Base-by-base conservation (phyloP, 1,140 invertebrate genomes). In the Drosophila rufa region DNA sequence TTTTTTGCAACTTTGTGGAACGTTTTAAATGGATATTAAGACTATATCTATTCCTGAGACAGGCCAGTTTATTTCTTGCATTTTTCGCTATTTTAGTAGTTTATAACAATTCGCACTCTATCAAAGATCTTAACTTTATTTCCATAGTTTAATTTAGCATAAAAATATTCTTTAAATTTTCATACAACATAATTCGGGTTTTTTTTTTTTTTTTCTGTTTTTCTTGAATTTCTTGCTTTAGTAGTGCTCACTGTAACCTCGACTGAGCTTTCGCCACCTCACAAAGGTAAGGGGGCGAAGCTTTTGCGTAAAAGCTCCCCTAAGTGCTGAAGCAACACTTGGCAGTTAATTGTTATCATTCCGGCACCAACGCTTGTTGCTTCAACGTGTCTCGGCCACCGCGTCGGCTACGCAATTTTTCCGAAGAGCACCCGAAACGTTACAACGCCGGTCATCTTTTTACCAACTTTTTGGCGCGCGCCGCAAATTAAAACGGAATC, bases 301-400 rank as follows among this genome's bases (percentile, higher is more conserved):
- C 77, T 89, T 77, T 78, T 46, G 27, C 61, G n/a, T 36, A 51
- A 61, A 50, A 79, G 76, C 76, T 79, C 14, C 30, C 30, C 12
- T n/a, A 15, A 68, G n/a, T 55, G 64, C 56, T 27, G 36, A 43
- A 53, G 40, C 59, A 65, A 57, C 65, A 66, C 27, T 67, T 68
- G 62, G 46, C 22, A 66, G 69, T 61, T 66, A 73, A 71, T 45
- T 67, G 62, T 82, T 86, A 86, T 82, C 82, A 85, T 86, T 86
- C 36, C 46, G 69, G 65, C 57, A 46, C 42, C 61, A 79, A 81
- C 75, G 82, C 82, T 85, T 85, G 82, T 85, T 85, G 82, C 78
- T 78, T 81, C 78, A 65, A 81, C 79, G 58, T 69, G 58, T 50
- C 17, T 12, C 38, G 56, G 40, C 11, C 55, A 33, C 19, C 59